Evolutionary conservation across 2,888 invertebrate species (phyloP), one percentile per base, ranked within the genome.

Genomic region (Gordius sp.): DNA sequence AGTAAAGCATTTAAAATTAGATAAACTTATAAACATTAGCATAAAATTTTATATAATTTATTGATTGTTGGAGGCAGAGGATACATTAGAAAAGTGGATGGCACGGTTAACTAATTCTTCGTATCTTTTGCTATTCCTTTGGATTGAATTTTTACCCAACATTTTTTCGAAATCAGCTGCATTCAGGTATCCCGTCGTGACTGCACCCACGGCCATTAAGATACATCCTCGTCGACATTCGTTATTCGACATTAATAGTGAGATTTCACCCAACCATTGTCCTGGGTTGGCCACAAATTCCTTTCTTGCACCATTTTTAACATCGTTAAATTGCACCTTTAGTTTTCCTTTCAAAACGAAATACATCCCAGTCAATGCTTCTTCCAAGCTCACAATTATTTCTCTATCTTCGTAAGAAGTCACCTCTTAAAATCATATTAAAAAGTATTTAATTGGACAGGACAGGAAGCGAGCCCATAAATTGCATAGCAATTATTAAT

Each of bases 161-260:
- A 47, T 47, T 20, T 47, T 47, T 47, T 47, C 47, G 23, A 47
- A 47, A 47, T 47, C 47, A 23, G 8, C 4, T 4, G 47, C 47
- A 20, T 47, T 23, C 16, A 47, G 8, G 20, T 47, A 47, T n/a
- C 47, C 47, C 47, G 47, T 47, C 4, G 23, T 47, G 4, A 20
- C 23, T 18, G 8, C 20, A 8, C 47, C 47, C 4, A 47, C 47
- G 16, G 47, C 47, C 13, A n/a, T 20, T 47, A 4, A 47, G 8
- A 20, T 4, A n/a, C 4, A 4, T 8, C 4, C 4, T 20, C 13
- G 8, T 47, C 47, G 13, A n/a, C 4, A 23, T 13, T 13, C 8
- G 8, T 20, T 47, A 4, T 47, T 47, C 47, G 16, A n/a, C 23
- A 47, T n/a, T 4, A 47, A 23, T n/a, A 47, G 20, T 4, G 47